Evolutionary conservation across 1,140 invertebrate species (phyloP), one percentile per base, ranked within the genome.

Genomic region (Leucophenga varia): DNA sequence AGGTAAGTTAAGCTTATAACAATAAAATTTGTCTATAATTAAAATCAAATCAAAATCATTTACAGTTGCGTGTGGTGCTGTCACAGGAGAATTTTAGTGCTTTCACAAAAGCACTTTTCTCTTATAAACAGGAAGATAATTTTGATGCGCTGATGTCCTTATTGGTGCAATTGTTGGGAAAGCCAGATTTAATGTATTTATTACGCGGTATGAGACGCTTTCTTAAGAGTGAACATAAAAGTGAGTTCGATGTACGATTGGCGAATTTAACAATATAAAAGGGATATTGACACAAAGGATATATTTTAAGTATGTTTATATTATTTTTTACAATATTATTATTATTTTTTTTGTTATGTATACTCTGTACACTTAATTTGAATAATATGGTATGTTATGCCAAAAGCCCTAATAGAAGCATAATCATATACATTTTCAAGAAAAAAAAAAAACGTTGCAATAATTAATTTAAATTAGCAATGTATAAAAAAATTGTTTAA

Each of bases 191-290:
- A 35, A 79, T 79, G 49, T 81, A 85, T 72, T 77, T 88, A 46
- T 78, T 86, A 32, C 76, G 75, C 57, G 84, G 82, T 50, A 82
- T 84, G 76, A 79, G 79, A 25, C 78, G 79, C 30, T 84, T 81
- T 71, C 52, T 84, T 7, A 81, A 80, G 60, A 76, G 77, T 25
- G 72, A 77, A 42, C 80, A 84, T 60, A 83, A 82, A 70, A 35
- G 40, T 8, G 51, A 54, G 28, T 84, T 82, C 64, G 77, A 79
- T 52, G 18, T 50, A 9, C 43, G 54, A 1, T 13, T 72, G 31
- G 48, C 61, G 22, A 54, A 25, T 34, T 43, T 38, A 32, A 38
- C 44, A 16, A 16, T 18, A 12, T 18, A 3, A 37, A 17, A 17
- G 35, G 9, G 12, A 37, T 7, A 6, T 35, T 5, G n/a, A n/a